Percentiles rank a stretch among this genome's conserved stretches.
phyloP scores from a whole-genome alignment of 1,140 invertebrate species.

The Proctacanthus coquilletti region DNA sequence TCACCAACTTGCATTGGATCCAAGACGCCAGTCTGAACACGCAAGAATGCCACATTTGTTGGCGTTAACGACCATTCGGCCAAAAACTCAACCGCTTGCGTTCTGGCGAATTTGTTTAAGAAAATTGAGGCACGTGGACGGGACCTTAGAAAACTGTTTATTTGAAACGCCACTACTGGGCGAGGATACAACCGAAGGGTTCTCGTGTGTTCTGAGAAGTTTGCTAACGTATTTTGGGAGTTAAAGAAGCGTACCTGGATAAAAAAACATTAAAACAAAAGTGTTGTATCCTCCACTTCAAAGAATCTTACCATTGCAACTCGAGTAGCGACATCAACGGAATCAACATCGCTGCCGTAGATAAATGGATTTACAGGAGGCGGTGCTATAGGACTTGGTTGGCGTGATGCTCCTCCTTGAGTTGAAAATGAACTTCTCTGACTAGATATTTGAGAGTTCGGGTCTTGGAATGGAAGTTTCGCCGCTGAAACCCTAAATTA shows the following conservation, averaged over 20 bases:
- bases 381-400: conserved; percentile 25
- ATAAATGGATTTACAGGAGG: conserved; percentile 69
- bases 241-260: conserved; percentile 93
- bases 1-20: conserved; percentile 93
- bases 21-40: conserved; percentile 91
- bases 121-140: conserved; percentile 75
- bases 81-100: conserved; percentile 95
- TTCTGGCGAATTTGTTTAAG: conserved; percentile 77
- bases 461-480: conserved; percentile 19
- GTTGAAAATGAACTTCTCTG: conserved; percentile 26
- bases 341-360: conserved; percentile 93
- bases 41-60: conserved; percentile 89
- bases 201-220: conserved; percentile 94
- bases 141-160: conserved; percentile 92
- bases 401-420: conserved; percentile 19
- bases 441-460: conserved; percentile 20
- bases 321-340: conserved; percentile 94
- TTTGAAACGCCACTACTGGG: conserved; percentile 97
- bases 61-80: conserved; percentile 97
- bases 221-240: conserved; percentile 89
- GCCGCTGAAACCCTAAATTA: conserved; percentile 19
- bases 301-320: conserved; percentile 78
- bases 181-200: conserved; percentile 91
- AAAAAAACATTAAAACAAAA: neutral
- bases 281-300: neutral